Conservation (phyloP, 2,113 vertebrate genomes). For the Pogonocichla stellata region DNA sequence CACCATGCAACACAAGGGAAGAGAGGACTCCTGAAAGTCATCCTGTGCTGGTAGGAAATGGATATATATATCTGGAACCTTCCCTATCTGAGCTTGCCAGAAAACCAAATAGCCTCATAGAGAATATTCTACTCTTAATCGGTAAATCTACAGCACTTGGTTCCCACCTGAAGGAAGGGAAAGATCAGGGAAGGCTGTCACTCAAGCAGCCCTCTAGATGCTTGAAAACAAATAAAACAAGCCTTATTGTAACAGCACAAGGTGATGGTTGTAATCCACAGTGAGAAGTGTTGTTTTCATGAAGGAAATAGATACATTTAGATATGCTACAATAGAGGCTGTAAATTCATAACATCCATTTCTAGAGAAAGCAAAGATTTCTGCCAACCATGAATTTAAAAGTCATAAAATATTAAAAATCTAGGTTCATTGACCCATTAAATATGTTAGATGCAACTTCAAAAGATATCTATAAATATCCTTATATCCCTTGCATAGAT, state of each 20-base stretch:
- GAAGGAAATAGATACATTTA: neutral
- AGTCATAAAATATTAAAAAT: slow-evolving; percentile 46
- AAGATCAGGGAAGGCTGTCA: neutral
- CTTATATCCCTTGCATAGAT: neutral
- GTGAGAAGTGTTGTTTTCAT: neutral
- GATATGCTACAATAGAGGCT: neutral
- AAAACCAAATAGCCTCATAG: neutral
- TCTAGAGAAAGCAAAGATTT: neutral
- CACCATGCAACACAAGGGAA: fast-evolving
- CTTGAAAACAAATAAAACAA: neutral
- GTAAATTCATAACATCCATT: neutral
- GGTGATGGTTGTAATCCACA: neutral
- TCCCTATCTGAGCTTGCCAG: neutral
- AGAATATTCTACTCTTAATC: neutral
- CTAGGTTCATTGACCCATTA: slow-evolving; percentile 13
- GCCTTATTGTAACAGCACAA: neutral
- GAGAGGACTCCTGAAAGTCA: neutral
- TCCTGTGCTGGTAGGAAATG: neutral
- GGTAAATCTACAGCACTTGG: neutral
- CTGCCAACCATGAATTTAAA: neutral
- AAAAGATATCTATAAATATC: neutral
- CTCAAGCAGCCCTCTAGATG: neutral
- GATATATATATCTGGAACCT: neutral
- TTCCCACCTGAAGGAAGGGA: neutral
- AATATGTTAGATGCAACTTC: neutral